A percentile compares a stretch with the other conserved stretches of the same genome.
Evolutionary conservation across 64 coral and sea anemone genomes (phyloP).

Genomic region (Stylophora pistillata): DNA sequence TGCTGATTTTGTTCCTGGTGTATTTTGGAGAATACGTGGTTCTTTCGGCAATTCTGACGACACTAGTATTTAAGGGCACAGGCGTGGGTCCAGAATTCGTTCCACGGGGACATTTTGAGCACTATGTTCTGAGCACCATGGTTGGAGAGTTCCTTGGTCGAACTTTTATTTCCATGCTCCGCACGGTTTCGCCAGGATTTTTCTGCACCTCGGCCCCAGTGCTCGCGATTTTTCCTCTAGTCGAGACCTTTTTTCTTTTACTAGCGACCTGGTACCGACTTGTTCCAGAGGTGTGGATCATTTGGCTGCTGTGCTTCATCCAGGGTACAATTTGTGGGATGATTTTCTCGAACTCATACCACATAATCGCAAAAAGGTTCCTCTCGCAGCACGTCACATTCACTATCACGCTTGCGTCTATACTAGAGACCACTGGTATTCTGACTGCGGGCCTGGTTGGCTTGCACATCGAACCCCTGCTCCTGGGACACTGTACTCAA

Average conservation of each 20-base stretch:
- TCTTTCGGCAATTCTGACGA: conserved; percentile 65
- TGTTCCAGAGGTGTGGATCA: conserved; percentile 52
- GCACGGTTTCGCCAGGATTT: conserved; percentile 43
- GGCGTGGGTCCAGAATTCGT: conserved; percentile 45
- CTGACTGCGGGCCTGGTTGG: conserved; percentile 75
- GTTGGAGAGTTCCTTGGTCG: conserved; percentile 85
- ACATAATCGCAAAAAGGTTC: conserved; percentile 40
- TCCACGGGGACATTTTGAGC: conserved; percentile 65
- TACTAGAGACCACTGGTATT: conserved; percentile 70
- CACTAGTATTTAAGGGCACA: conserved; percentile 44
- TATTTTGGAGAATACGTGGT: conserved; percentile 69
- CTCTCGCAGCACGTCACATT: conserved; percentile 40
- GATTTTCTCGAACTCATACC: conserved; percentile 64
- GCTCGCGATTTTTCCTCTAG: conserved; percentile 46
- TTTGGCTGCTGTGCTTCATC: conserved; percentile 71
- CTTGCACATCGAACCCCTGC: conserved; percentile 45
- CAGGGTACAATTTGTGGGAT: conserved; percentile 60
- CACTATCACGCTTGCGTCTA: conserved; percentile 47
- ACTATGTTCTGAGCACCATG: conserved; percentile 74
- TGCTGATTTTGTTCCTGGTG: conserved; percentile 51
- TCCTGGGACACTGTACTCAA: conserved; percentile 33
- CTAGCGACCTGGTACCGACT: conserved; percentile 59
- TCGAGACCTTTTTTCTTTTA: conserved; percentile 60
- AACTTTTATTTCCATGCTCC: conserved; percentile 67
- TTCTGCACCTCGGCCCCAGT: conserved; percentile 29